Evolutionary conservation across 2,888 invertebrate species (phyloP).

Genomic region (Ferdinandea cuprea): DNA sequence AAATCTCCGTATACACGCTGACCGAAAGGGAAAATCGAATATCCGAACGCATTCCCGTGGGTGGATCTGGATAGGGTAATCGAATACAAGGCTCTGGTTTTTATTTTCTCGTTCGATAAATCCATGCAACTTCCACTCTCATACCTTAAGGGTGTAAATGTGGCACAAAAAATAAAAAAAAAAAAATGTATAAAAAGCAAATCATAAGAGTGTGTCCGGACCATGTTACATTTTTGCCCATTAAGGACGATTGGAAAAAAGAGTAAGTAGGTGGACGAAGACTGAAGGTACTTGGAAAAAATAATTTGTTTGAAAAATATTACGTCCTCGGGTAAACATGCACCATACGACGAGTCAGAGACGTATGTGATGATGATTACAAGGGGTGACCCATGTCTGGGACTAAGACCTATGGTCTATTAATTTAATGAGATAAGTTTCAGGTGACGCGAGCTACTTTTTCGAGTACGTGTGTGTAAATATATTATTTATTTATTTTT

Average conservation of each 20-base stretch:
- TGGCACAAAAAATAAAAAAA: too few species aligned
- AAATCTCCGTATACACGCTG: conserved; percentile 77
- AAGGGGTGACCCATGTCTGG: conserved; percentile 12
- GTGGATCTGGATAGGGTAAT: conserved; percentile 37
- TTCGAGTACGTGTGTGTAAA: neutral
- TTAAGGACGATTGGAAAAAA: conserved; percentile 28
- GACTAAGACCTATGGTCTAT: conserved; percentile 42
- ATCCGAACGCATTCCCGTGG: conserved; percentile 47
- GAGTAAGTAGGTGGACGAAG: neutral
- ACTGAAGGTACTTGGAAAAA: conserved; percentile 42
- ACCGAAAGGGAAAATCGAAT: conserved; percentile 63
- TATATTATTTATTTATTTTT: too few species aligned
- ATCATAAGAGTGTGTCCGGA: conserved; percentile 49
- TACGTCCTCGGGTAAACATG: conserved; percentile 55
- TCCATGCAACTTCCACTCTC: conserved; percentile 19
- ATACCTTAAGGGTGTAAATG: conserved; percentile 51
- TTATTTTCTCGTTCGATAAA: conserved; percentile 57
- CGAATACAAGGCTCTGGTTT: conserved; percentile 50
- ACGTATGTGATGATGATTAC: conserved; percentile 59
- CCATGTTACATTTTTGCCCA: conserved; percentile 51
- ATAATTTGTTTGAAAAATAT: conserved; percentile 61
- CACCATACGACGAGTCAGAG: neutral
- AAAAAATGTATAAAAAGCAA: conserved; percentile 44
- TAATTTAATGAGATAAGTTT: conserved; percentile 72
- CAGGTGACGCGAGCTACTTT: conserved; percentile 54